phyloP scores from a whole-genome alignment of 2,797 vertebrate genomes.

The Podarcis siculus region DNA sequence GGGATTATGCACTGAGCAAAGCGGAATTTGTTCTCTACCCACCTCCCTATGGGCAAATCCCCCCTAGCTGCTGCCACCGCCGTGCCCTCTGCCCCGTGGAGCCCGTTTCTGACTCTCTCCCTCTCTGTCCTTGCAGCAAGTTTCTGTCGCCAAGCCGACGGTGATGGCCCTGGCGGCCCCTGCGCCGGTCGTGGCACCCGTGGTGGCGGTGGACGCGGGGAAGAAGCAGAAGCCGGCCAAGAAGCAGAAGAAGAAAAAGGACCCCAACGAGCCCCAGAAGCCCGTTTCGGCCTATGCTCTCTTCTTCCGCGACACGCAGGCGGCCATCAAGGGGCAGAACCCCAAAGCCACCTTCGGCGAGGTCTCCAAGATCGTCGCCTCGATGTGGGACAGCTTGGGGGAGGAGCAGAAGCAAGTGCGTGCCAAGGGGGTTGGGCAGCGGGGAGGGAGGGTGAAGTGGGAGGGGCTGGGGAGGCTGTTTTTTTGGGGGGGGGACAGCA shows the following conservation, averaged over 20 bases:
- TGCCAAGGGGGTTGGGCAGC: background rate
- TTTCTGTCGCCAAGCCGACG: conserved; percentile 60
- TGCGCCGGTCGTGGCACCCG: conserved; percentile 7
- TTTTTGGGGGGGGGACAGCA: background rate
- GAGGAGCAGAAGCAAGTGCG: conserved; percentile 93
- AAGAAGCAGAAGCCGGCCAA: conserved; percentile 76
- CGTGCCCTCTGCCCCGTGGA: background rate
- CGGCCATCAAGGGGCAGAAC: conserved; percentile 93
- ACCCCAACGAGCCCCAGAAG: conserved; percentile 91
- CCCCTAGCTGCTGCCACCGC: no score
- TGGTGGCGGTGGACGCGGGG: conserved; percentile 67
- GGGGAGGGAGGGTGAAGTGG: background rate
- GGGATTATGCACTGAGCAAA: background rate
- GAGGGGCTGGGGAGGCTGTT: no score
- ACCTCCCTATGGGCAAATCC: no score
- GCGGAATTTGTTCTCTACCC: background rate
- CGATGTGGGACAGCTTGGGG: conserved; percentile 95
- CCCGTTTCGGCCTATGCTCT: conserved; percentile 91
- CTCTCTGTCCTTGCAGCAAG: conserved; percentile 52
- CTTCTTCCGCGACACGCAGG: conserved; percentile 93
- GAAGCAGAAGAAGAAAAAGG: conserved; percentile 86
- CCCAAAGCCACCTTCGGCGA: conserved; percentile 92
- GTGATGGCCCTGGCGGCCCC: background rate
- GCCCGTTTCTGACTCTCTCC: background rate
- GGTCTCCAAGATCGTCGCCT: conserved; percentile 93